Evolutionary conservation across 2,888 invertebrate species (phyloP), one percentile per base, ranked within the genome.

Genomic region (Philereme vetulata): DNA sequence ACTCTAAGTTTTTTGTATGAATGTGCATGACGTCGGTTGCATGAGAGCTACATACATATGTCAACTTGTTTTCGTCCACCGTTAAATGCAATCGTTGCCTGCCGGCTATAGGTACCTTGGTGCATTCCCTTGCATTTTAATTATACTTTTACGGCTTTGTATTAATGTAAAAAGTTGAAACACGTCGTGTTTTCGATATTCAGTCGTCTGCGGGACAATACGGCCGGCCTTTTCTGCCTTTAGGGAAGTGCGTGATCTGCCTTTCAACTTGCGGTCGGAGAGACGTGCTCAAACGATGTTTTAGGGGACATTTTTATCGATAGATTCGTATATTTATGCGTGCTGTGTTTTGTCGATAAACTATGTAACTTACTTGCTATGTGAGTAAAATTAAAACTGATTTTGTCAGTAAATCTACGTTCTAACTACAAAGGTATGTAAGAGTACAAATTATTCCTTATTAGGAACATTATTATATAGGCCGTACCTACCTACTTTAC

Each of bases 161-260:
- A 69, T 68, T 67, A 64, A 70, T 60, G 60, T 66, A 60, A 62
- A 67, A 70, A 65, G 59, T 65, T 65, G 52, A 64, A 65, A 67
- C 65, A 60, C 60, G 60, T 65, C 62, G 56, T 64, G 62, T 67
- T 64, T 68, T 74, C 71, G 62, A 71, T 74, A 75, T 72, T 72
- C 76, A 70, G 72, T 75, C 68, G 81, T 79, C 75, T 74, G 70
- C 46, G 61, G 78, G 80, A 86, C 85, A 85, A 85, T 82, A 76
- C 61, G 75, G 76, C 75, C 82, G 80, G 81, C 78, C 82, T 21
- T 21, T 21, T 21, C 21, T 21, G 81, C 78, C 82, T 88, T 88
- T 89, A 85, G 89, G 88, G 86, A 88, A 87, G 89, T 86, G 87
- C 90, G 90, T 91, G 90, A 86, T 85, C 77, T 69, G 89, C 80